phyloP scores from a whole-genome alignment of 2,113 vertebrate genomes.

The Panurus biarmicus region DNA sequence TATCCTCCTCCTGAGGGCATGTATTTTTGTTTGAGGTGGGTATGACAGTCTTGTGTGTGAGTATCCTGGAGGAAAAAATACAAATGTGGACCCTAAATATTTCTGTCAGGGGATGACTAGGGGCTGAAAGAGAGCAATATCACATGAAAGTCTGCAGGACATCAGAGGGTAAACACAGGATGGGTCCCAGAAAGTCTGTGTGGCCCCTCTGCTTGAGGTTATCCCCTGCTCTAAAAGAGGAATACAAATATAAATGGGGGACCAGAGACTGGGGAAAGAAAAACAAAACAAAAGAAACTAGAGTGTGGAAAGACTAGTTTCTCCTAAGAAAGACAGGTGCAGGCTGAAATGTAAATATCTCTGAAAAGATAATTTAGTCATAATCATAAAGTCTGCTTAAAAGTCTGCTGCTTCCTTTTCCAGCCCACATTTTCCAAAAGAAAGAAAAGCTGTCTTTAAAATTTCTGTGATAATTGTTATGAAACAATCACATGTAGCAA shows the following conservation, averaged over 20 bases:
- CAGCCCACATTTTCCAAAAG: neutral
- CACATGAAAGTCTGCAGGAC: rapidly evolving
- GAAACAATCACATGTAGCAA: neutral
- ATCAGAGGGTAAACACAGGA: neutral
- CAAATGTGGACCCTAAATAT: neutral
- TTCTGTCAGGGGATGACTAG: neutral
- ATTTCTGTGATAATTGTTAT: neutral
- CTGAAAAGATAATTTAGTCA: neutral
- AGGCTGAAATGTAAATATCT: neutral
- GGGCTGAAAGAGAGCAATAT: neutral
- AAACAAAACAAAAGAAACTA: neutral
- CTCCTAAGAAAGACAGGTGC: neutral
- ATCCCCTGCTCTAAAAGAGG: neutral
- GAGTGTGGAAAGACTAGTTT: neutral
- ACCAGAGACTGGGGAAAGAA: neutral
- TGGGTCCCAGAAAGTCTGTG: neutral
- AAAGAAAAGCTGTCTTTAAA: neutral
- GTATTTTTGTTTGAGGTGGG: neutral
- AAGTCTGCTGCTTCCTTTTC: neutral
- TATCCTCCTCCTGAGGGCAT: neutral
- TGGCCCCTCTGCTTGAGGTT: neutral
- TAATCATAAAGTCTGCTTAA: neutral
- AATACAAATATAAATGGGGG: neutral
- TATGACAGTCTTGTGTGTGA: neutral
- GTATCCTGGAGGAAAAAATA: neutral